Conservation (phyloP, 2,113 vertebrate species). For the Otolemur garnettii region DNA sequence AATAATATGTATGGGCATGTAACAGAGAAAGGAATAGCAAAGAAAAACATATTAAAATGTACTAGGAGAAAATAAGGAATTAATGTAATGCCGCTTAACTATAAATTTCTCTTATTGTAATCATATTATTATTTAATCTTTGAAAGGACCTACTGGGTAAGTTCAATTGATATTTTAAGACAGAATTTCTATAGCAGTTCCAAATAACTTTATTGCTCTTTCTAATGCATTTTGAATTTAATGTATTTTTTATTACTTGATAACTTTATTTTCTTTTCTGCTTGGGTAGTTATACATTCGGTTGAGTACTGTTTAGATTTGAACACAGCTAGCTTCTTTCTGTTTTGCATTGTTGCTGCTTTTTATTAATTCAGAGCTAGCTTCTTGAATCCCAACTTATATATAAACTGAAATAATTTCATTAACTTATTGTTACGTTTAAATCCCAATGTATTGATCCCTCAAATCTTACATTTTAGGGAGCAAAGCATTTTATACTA, state of each 20-base stretch:
- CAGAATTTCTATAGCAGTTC: conserved; percentile 58
- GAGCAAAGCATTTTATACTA: not conserved
- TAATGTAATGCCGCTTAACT: conserved; percentile 60
- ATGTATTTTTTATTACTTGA: conserved; percentile 68
- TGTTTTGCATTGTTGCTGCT: not conserved
- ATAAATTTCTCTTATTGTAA: conserved; percentile 70
- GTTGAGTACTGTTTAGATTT: conserved; percentile 20
- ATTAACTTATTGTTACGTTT: not conserved
- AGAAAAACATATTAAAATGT: conserved; percentile 52
- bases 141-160: conserved; percentile 67
- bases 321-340: conserved; percentile 1
- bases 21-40: not conserved
- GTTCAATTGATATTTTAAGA: conserved; percentile 70
- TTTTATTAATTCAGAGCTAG: conserved; percentile 39
- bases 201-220: conserved; percentile 65
- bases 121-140: conserved; percentile 72
- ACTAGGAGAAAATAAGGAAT: conserved; percentile 68
- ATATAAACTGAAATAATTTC: conserved; percentile 36
- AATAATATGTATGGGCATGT: conserved; percentile 10
- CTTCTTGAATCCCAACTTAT: not conserved
- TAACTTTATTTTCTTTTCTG: conserved; percentile 67
- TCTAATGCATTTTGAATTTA: conserved; percentile 76
- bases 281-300: conserved; percentile 1
- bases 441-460: conserved; percentile 38
- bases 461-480: conserved; percentile 51